A percentile compares a stretch with the other conserved stretches of the same genome.
Evolutionary conservation across 1,140 invertebrate species (phyloP).

Genomic region (Acromyrmex echinatior): DNA sequence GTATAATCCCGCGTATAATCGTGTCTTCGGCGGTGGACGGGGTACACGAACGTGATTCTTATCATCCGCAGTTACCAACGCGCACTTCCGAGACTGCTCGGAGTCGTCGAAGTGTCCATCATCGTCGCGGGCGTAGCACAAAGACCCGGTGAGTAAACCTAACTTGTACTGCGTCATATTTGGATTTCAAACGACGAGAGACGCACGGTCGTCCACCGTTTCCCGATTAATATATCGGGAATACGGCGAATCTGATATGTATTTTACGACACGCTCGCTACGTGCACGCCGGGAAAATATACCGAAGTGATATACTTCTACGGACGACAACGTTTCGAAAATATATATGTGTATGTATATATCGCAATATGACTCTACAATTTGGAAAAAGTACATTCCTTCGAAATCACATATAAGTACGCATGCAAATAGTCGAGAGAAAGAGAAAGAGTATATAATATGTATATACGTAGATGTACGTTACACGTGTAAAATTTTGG

Average conservation of each 20-base stretch:
- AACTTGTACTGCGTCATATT: conserved; percentile 53
- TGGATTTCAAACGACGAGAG: conserved; percentile 55
- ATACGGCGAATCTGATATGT: conserved; percentile 77
- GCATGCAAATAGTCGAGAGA: conserved; percentile 32
- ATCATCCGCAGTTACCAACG: neutral
- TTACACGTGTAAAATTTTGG: conserved; percentile 27
- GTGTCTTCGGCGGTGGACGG: too few species aligned
- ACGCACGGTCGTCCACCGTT: conserved; percentile 50
- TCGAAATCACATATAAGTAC: conserved; percentile 58
- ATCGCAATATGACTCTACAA: conserved; percentile 58
- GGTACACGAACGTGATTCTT: neutral
- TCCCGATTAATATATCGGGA: conserved; percentile 48
- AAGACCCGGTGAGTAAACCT: conserved; percentile 34
- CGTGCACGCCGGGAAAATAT: conserved; percentile 51
- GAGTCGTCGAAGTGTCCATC: neutral
- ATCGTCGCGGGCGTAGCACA: neutral
- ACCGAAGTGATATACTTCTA: conserved; percentile 58
- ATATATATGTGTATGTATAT: conserved; percentile 60
- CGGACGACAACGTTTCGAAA: conserved; percentile 67
- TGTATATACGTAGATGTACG: neutral
- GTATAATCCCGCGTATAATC: neutral
- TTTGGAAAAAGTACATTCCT: conserved; percentile 60
- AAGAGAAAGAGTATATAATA: neutral
- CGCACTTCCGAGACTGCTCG: neutral
- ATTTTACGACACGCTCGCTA: conserved; percentile 56